Base-by-base conservation (phyloP, 2,797 vertebrate species). In the Myotis myotis region DNA sequence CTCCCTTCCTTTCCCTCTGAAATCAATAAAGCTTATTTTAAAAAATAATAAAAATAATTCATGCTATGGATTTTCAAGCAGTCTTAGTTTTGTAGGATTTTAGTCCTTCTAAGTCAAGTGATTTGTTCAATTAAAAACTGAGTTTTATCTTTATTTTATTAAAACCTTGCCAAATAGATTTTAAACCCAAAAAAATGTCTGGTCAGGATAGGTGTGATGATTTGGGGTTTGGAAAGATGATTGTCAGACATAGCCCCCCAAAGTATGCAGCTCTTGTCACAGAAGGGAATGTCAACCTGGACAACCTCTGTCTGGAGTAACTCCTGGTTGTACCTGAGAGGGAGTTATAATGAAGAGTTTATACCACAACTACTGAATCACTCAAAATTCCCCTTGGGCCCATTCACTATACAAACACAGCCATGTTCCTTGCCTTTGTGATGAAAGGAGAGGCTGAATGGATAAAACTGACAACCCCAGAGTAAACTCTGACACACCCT, bases 401-500 rank as follows among this genome's bases (percentile, higher is more conserved):
- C 68, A 93, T 87, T 60, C 80, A 75, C 92, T 93, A 72, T 74
- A 74, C 64, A 91, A 91, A 96, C 83, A 92, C 33, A 93, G 86
- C 28, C 38, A 0, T 75, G 75, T 55, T 92, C 70, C 30, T 68
- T 93, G 78, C 36, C 68, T 51, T 49, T 49, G 38, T 44, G 93
- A 68, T 84, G 88, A 93, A 92, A 91, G 84, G 38, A 78, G 49
- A 53, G 89, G 68, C 80, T 96, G 62, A 51, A 6, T 36, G 91
- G 68, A 91, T 92, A 89, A 96, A 96, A 94, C 0, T 70, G 49
- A 87, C 79, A 79, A 83, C 36, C 75, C 47, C 68, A 92, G 51
- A 84, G 86, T 91, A 68, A 96, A 95, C 72, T 86, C 80, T 17
- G 90, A 95, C 93, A 83, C 88, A 94, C 86, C 95, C 94, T 92